Evolutionary conservation across 2,888 invertebrate species (phyloP).

Genomic region (Pogonocherus hispidulus): DNA sequence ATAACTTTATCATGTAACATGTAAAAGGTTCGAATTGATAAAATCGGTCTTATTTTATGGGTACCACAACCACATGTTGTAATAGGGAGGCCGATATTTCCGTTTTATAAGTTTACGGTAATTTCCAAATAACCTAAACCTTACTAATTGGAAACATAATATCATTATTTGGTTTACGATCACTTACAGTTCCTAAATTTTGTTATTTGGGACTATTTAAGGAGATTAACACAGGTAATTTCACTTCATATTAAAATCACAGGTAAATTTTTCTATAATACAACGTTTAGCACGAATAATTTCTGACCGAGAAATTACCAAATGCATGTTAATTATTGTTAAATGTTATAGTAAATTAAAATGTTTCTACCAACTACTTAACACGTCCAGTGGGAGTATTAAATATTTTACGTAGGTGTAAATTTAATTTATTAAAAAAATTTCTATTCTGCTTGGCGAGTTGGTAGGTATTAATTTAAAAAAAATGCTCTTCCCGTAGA

Average conservation of each 20-base stretch:
- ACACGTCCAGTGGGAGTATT: conserved; percentile 7
- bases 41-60: not conserved
- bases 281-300: not conserved
- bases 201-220: not conserved
- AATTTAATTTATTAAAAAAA: conserved; percentile 38
- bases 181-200: not conserved
- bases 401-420: conserved; percentile 36
- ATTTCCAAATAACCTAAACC: not conserved
- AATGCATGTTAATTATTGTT: conserved; percentile 46
- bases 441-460: conserved; percentile 8
- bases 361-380: conserved; percentile 32
- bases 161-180: not conserved
- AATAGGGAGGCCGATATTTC: not conserved
- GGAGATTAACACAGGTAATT: not conserved
- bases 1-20: not conserved
- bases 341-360: conserved; percentile 48
- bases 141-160: not conserved
- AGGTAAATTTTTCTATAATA: not conserved
- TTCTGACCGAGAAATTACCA: conserved; percentile 37
- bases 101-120: not conserved
- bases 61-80: not conserved
- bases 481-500: too few relatives aligned
- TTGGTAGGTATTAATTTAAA: not conserved
- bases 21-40: not conserved
- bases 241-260: not conserved